Percentiles rank a stretch among this genome's conserved stretches.
Conservation (phyloP, 2,797 vertebrate species). For the Tragelaphus eurycerus region DNA sequence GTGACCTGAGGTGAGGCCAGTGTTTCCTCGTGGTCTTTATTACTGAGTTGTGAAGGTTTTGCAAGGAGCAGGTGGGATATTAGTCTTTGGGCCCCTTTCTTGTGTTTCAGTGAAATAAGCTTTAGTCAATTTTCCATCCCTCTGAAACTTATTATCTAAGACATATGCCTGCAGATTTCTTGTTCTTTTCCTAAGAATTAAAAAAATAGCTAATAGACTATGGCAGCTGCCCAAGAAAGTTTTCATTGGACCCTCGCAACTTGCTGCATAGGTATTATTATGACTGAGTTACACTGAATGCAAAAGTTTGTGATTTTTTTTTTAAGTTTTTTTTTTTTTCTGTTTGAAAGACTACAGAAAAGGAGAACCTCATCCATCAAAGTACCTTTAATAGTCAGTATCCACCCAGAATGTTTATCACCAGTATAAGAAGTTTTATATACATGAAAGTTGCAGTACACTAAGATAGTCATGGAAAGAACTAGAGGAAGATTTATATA, state of each 20-base stretch:
- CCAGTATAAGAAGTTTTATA: not conserved
- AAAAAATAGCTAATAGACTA: not conserved
- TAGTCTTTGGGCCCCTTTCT: not conserved
- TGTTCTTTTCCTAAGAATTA: conserved; percentile 9
- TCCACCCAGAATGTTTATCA: not conserved
- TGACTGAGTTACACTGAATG: not conserved
- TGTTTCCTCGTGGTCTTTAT: not conserved
- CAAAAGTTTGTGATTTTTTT: not conserved
- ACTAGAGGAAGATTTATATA: not conserved
- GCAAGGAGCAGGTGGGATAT: not conserved
- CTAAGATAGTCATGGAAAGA: not conserved
- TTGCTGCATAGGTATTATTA: not conserved
- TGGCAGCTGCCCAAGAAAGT: not conserved
- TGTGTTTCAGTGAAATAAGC: not conserved
- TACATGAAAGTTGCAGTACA: not conserved
- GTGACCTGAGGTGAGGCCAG: conserved; percentile 92
- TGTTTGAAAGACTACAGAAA: not conserved
- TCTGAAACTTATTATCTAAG: not conserved
- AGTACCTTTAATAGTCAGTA: not conserved
- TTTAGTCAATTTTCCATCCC: not conserved
- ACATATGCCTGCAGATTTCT: not conserved
- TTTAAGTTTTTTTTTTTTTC: not conserved
- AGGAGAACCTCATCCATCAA: not conserved
- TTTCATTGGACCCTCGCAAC: not conserved
- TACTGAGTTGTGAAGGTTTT: not conserved